phyloP scores from a whole-genome alignment of 2,113 vertebrate species.

The Athene noctua region DNA sequence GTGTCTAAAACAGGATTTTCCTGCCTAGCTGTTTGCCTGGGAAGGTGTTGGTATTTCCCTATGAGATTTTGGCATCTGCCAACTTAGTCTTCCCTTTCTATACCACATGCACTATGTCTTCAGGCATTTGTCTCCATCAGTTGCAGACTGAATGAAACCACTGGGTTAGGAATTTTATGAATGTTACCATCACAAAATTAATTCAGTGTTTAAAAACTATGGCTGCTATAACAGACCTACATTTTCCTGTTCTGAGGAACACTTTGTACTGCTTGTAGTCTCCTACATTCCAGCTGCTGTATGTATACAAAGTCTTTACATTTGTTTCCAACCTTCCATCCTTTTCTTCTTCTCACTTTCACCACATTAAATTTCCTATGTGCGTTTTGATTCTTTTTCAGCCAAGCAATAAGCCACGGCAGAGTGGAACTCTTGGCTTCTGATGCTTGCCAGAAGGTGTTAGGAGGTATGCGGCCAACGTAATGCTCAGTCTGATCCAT shows the following conservation, averaged over 20 bases:
- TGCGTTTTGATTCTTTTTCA: slow-evolving; percentile 1
- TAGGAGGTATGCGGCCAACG: neutral
- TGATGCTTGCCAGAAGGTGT: slow-evolving; percentile 22
- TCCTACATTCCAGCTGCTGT: slow-evolving; percentile 4
- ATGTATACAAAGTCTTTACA: neutral
- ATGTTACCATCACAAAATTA: neutral
- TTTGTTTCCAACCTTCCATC: neutral
- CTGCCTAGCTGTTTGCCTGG: neutral
- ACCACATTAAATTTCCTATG: neutral
- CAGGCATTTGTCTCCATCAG: neutral
- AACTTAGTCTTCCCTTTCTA: neutral
- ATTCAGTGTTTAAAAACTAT: neutral
- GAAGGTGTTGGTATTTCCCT: neutral
- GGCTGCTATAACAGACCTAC: neutral
- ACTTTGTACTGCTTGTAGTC: slow-evolving; percentile 1
- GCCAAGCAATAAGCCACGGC: neutral
- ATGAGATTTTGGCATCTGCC: neutral
- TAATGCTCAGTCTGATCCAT: neutral
- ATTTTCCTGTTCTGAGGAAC: neutral
- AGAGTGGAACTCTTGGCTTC: slow-evolving; percentile 31
- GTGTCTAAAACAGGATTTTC: neutral
- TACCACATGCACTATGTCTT: neutral
- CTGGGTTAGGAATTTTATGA: neutral
- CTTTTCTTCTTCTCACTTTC: slow-evolving; percentile 1
- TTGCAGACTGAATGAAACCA: neutral